Percentiles rank a stretch among this genome's conserved stretches.
Evolutionary conservation across 2,888 invertebrate species (phyloP).

Genomic region (Parnassius smintheus): DNA sequence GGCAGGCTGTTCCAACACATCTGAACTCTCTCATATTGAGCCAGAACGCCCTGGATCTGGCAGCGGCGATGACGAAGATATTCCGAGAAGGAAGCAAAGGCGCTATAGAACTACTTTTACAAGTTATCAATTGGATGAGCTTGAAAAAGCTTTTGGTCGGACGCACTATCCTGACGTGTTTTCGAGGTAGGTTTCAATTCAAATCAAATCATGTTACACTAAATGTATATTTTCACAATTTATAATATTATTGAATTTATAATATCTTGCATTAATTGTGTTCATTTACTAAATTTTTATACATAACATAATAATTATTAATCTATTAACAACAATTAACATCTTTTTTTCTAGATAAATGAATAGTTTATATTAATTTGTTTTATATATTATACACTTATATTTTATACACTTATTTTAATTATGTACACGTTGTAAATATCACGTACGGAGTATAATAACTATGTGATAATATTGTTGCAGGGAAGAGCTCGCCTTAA

Average conservation of each 20-base stretch:
- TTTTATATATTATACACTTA: too few relatives aligned
- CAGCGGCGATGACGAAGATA: constrained; percentile 85
- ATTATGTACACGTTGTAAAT: too few relatives aligned
- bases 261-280: background rate
- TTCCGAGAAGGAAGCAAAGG: constrained; percentile 94
- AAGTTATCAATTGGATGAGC: constrained; percentile 95
- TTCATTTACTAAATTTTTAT: background rate
- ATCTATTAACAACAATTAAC: background rate
- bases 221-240: too few relatives aligned
- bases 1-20: constrained; percentile 59
- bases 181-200: constrained; percentile 85
- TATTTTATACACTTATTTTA: too few relatives aligned
- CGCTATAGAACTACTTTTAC: constrained; percentile 96
- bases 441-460: too few relatives aligned
- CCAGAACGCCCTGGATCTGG: constrained; percentile 67
- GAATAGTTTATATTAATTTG: too few relatives aligned
- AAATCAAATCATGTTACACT: too few relatives aligned
- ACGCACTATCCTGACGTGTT: constrained; percentile 99
- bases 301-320: background rate
- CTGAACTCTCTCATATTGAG: constrained; percentile 57
- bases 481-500: constrained; percentile 96
- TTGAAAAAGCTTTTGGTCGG: constrained; percentile 98
- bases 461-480: constrained; percentile 61
- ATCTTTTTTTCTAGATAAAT: too few relatives aligned
- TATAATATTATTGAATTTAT: too few relatives aligned